Percentiles rank a stretch among this genome's conserved stretches.
Conservation (phyloP, 2,113 vertebrate species). For the Pteropus alecto region DNA sequence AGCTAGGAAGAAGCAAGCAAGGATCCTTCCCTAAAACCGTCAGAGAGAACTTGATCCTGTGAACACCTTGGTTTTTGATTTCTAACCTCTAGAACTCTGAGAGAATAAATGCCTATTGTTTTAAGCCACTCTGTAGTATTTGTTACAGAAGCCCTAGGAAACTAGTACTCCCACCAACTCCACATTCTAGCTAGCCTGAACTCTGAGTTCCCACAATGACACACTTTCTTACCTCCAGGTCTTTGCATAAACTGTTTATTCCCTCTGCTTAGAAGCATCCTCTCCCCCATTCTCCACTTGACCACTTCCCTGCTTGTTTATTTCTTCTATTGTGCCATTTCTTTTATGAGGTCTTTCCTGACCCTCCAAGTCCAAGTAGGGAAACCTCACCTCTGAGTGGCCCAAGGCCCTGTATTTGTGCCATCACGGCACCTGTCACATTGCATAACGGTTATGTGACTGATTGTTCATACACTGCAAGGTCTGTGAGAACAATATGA, state of each 20-base stretch:
- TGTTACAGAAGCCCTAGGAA: not conserved
- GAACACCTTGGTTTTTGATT: not conserved
- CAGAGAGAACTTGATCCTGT: not conserved
- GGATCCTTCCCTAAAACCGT: not conserved
- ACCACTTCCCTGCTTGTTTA: not conserved
- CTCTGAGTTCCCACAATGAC: not conserved
- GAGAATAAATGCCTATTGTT: not conserved
- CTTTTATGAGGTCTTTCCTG: not conserved
- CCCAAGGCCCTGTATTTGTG: not conserved
- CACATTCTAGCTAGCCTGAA: not conserved
- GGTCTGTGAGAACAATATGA: not conserved
- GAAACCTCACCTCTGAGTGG: not conserved
- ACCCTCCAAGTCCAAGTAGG: not conserved
- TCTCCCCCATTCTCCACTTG: not conserved
- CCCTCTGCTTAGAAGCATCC: not conserved
- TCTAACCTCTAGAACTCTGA: not conserved
- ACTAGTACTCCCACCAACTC: not conserved
- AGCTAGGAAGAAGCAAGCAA: not conserved
- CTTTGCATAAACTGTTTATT: fast-evolving
- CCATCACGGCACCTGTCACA: too few species aligned
- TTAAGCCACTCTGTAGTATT: not conserved
- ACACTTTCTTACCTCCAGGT: not conserved
- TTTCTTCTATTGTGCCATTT: fast-evolving
- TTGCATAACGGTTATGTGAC: not conserved
- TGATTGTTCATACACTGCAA: not conserved